phyloP scores from a whole-genome alignment of 1,140 invertebrate genomes.

The Campoletis sonorensis region DNA sequence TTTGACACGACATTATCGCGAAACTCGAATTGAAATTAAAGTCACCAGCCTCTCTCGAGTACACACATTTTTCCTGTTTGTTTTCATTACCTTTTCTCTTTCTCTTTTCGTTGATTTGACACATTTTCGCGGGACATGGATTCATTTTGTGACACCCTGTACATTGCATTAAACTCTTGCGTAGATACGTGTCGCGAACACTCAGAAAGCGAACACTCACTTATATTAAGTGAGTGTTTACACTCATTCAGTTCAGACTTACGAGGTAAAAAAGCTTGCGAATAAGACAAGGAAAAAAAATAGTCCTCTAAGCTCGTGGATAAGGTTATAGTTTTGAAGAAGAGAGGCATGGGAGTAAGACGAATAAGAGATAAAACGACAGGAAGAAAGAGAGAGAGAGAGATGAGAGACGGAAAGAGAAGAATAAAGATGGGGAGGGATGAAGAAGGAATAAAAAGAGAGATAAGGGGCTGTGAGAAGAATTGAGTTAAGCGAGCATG shows the following conservation, averaged over 20 bases:
- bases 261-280: neutral
- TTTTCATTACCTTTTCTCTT: too few species aligned
- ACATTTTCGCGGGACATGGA: too few species aligned
- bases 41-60: too few species aligned
- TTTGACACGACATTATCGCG: too few species aligned
- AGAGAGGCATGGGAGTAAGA: neutral
- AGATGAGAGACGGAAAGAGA: neutral
- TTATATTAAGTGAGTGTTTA: constrained; percentile 23
- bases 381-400: neutral
- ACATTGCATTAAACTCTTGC: neutral
- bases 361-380: neutral
- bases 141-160: too few species aligned
- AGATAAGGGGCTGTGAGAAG: constrained; percentile 36
- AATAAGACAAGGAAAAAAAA: neutral
- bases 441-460: constrained; percentile 3
- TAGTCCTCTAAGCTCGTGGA: neutral
- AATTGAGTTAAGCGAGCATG: constrained; percentile 35
- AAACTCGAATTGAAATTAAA: too few species aligned
- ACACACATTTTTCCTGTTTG: too few species aligned
- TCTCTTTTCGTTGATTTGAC: too few species aligned
- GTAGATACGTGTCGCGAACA: neutral
- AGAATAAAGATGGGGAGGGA: neutral
- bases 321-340: neutral
- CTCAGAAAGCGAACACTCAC: neutral
- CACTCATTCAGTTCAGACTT: constrained; percentile 17